phyloP scores from a whole-genome alignment of 2,888 invertebrate species.

The Serrognathus titanus region DNA sequence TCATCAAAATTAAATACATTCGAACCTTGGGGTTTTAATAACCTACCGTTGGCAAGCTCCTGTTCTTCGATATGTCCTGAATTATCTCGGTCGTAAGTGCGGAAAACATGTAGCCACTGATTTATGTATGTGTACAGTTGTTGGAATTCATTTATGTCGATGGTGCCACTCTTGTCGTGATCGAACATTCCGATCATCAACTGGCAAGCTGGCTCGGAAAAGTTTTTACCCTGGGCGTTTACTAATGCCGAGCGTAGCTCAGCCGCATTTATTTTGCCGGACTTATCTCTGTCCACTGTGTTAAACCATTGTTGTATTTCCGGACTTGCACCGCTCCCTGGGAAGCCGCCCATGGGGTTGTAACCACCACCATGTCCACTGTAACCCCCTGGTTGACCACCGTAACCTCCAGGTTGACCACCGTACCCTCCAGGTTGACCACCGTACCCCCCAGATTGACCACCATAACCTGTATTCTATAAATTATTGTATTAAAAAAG shows the following conservation, averaged over 20 bases:
- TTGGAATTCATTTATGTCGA: slow-evolving; percentile 80
- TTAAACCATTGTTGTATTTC: slow-evolving; percentile 81
- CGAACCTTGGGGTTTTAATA: background rate
- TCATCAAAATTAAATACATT: slow-evolving; percentile 3
- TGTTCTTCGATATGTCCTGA: slow-evolving; percentile 80
- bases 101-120: slow-evolving; percentile 83
- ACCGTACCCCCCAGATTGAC: background rate
- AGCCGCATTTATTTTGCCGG: slow-evolving; percentile 72
- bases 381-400: slow-evolving; percentile 2
- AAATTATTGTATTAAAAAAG: background rate
- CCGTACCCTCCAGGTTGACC: slow-evolving; percentile 7
- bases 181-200: slow-evolving; percentile 93
- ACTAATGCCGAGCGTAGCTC: slow-evolving; percentile 79
- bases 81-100: slow-evolving; percentile 79
- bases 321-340: slow-evolving; percentile 54
- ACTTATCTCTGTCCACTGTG: slow-evolving; percentile 78
- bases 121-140: slow-evolving; percentile 84
- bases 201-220: slow-evolving; percentile 78
- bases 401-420: background rate
- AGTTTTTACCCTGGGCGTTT: slow-evolving; percentile 80
- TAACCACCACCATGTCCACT: background rate
- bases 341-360: slow-evolving; percentile 6
- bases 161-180: slow-evolving; percentile 77
- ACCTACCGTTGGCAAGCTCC: slow-evolving; percentile 70
- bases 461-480: slow-evolving; percentile 2